Percentiles rank a stretch among this genome's conserved stretches.
Evolutionary conservation across 1,140 invertebrate genomes (phyloP).

Genomic region (Ceratina calcarata): DNA sequence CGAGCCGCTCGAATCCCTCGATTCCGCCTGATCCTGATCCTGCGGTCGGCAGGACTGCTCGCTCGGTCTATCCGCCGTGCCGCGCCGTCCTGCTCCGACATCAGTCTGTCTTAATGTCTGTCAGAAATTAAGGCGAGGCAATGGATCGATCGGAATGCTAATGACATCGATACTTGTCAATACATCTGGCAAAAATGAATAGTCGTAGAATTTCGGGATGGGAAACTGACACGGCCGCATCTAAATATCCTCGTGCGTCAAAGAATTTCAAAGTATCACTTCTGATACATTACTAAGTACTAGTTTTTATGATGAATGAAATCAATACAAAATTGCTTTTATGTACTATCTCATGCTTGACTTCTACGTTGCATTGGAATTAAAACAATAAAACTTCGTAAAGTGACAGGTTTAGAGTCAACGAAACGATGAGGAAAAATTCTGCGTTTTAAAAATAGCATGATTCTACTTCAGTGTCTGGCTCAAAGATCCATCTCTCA

Average conservation of each 20-base stretch:
- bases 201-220: not conserved
- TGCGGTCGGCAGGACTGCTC: constrained; percentile 58
- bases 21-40: constrained; percentile 62
- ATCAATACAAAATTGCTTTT: too few species aligned
- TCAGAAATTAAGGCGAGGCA: constrained; percentile 68
- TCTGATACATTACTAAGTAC: too few species aligned
- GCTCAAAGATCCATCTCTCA: not conserved
- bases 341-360: too few species aligned
- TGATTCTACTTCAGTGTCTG: not conserved
- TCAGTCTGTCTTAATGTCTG: constrained; percentile 69
- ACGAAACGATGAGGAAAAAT: too few species aligned
- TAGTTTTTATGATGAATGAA: too few species aligned
- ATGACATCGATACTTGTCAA: constrained; percentile 55
- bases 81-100: constrained; percentile 50
- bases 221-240: not conserved
- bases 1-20: constrained; percentile 64
- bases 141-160: constrained; percentile 46
- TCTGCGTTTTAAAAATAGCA: too few species aligned
- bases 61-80: constrained; percentile 21
- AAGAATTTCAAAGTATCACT: too few species aligned
- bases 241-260: not conserved
- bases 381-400: too few species aligned
- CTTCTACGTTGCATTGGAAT: too few species aligned
- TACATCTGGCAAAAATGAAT: constrained; percentile 21
- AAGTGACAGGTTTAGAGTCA: too few species aligned